Base-by-base conservation (phyloP, 2,797 vertebrate species). In the Acrocephalus scirpaceus region DNA sequence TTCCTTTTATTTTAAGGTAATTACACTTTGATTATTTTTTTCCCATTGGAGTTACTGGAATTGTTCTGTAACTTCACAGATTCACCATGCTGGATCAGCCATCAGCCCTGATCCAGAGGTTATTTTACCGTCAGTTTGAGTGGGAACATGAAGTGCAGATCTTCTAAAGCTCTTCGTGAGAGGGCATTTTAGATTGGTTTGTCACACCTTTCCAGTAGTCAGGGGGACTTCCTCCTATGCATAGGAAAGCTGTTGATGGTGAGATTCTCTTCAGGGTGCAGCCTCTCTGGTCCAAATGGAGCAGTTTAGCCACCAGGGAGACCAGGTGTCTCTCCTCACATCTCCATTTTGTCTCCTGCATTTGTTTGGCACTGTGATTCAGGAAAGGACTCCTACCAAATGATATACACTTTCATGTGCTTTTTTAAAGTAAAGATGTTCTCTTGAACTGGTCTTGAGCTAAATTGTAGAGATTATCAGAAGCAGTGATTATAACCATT, bases 331-430 rank as follows among this genome's bases (percentile, higher is more conserved):
- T 60, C 30, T 40, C 27, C 66, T 84, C 30, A 7, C 20, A 8
- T 66, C 16, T 56, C 44, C 6, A 1, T 70, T 90, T 84, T 89
- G 9, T 26, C 40, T 86, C 14, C 16, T 87, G 16, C 13, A 20
- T 69, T 42, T 51, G 3, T 86, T 82, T 76, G 61, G 47, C 14
- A 5, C 6, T 51, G 18, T 62, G 22, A 57, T 83, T 88, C 29
- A 44, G 51, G 44, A 61, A 65, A 53, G 32, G 42, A 51, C 15
- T 80, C 6, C 4, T 36, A 5, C 36, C 47, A 78, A 89, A 71
- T 22, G 1, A 12, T 40, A 34, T 11, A 51, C 4, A 1, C 32
- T 17, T 75, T 62, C 9, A 26, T 22, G 10, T 53, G 5, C 0
- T n/a, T 60, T 90, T 85, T 65, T 40, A 5, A 26, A 64, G 19